Conservation (phyloP, 2,113 vertebrate species). For the Myodes glareolus region DNA sequence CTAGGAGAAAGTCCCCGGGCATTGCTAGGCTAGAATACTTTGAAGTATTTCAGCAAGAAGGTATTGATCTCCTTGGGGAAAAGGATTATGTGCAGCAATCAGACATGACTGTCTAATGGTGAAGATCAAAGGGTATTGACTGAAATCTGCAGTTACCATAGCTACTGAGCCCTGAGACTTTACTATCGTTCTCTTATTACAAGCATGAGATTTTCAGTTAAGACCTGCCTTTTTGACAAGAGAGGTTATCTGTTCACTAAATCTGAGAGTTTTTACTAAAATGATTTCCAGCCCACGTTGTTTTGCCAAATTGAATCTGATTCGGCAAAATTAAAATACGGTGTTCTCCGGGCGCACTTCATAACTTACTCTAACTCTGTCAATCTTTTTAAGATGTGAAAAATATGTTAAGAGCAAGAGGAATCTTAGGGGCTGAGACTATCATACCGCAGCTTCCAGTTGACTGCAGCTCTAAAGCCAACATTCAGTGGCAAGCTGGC, state of each 20-base stretch:
- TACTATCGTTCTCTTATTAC: conserved; percentile 77
- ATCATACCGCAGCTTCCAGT: neutral
- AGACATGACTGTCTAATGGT: conserved; percentile 74
- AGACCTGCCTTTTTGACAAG: conserved; percentile 65
- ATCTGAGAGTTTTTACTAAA: conserved; percentile 58
- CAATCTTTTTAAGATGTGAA: conserved; percentile 55
- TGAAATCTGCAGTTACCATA: conserved; percentile 71
- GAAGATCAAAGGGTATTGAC: conserved; percentile 82
- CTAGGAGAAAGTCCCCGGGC: conserved; percentile 56
- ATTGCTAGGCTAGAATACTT: conserved; percentile 61
- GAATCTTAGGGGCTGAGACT: conserved; percentile 29
- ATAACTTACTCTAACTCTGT: conserved; percentile 53
- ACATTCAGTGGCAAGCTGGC: neutral
- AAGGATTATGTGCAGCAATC: conserved; percentile 75
- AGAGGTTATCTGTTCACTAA: conserved; percentile 67
- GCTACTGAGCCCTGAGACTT: conserved; percentile 73
- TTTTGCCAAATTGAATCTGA: conserved; percentile 66
- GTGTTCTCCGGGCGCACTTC: conserved; percentile 46
- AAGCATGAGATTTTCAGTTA: conserved; percentile 68
- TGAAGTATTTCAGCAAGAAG: conserved; percentile 80
- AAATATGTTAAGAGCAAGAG: conserved; percentile 53
- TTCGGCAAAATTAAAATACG: conserved; percentile 70
- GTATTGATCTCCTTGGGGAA: conserved; percentile 74
- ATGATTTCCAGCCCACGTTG: conserved; percentile 48
- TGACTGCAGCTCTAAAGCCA: conserved; percentile 24